Evolutionary conservation across 1,140 invertebrate genomes (phyloP), one percentile per base, ranked within the genome.

Genomic region (Drosophila ohnishii): DNA sequence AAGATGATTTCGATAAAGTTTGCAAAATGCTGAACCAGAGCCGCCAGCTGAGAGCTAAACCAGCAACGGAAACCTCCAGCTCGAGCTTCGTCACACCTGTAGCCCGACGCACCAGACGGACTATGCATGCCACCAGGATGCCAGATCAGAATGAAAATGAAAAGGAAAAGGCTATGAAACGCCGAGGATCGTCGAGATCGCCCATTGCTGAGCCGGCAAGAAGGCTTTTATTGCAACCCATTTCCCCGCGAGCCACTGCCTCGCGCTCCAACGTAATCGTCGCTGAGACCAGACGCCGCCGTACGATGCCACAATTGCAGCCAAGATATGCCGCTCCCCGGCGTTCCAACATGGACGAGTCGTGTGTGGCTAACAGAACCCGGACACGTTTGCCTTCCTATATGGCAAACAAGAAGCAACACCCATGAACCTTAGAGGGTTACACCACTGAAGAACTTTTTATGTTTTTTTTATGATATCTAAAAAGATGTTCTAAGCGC

Each of bases 361-460:
- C 61, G 9, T 63, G 61, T n/a, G 61, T 63, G 61, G 61, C 61
- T 0, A 63, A 63, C 6, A 32, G 61, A 19, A 63, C 61, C 25
- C 61, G 61, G 10, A 40, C 37, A 7, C 61, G 61, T 5, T 16
- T 63, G 55, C 10, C 61, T 0, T 0, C 2, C 25, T 30, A 63
- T 7, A 2, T 25, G 61, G 61, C 53, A 14, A n/a, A 22, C 16
- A 37, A 35, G 6, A 60, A 59, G 1, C 9, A 25, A n/a, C 1
- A 19, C 2, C 2, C n/a, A 2, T 14, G 14, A 14, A 7, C 3
- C 8, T 19, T 40, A n/a, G 7, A 40, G 7, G 1, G 4, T 19
- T 5, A 11, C 9, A 6, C 5, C 40, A 19, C 40, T 22, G 22
- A 9, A n/a, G 8, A 13, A 1, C 9, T 47, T 28, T n/a, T 2